These are phyloP conservation scores for Epinephelus coioides DNA, from an alignment of 2,797 vertebrate species.

Conservation along the genomic window DNA sequence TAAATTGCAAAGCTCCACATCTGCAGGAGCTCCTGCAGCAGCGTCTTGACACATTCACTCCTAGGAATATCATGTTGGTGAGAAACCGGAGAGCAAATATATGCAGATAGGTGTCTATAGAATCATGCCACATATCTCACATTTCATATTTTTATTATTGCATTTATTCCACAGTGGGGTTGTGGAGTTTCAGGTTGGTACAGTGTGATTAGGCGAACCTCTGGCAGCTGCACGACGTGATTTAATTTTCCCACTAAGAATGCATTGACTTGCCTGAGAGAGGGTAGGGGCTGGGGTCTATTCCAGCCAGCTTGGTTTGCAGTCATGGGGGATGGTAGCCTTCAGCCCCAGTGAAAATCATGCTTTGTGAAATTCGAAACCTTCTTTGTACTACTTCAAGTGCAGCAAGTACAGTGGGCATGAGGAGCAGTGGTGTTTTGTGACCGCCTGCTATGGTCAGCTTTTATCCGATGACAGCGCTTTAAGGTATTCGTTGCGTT, in stretches of 20 bases:
- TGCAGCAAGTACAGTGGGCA: slow-evolving; percentile 66
- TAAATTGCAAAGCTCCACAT: slow-evolving; percentile 62
- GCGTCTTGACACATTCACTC: slow-evolving; percentile 62
- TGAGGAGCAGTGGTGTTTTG: slow-evolving; percentile 32
- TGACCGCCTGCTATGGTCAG: slow-evolving; percentile 34
- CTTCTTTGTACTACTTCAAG: slow-evolving; percentile 79
- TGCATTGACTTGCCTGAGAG: slow-evolving; percentile 59
- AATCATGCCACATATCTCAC: background rate
- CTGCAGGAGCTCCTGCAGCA: slow-evolving; percentile 68
- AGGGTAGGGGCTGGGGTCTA: slow-evolving; percentile 72
- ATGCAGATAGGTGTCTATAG: slow-evolving; percentile 24
- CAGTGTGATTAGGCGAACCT: slow-evolving; percentile 24
- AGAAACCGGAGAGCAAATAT: slow-evolving; percentile 66
- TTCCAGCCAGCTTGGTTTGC: slow-evolving; percentile 79
- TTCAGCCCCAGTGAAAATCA: slow-evolving; percentile 74
- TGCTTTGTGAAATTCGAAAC: slow-evolving; percentile 85
- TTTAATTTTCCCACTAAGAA: slow-evolving; percentile 71
- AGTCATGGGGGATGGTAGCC: slow-evolving; percentile 83
- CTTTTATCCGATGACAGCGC: slow-evolving; percentile 27
- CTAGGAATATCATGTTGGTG: slow-evolving; percentile 54
- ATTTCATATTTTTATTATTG: background rate
- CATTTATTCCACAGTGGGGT: background rate
- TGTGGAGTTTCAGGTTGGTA: slow-evolving; percentile 30
- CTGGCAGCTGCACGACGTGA: slow-evolving; percentile 49
- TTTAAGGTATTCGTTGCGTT: slow-evolving; percentile 27